Evolutionary conservation across 2,113 vertebrate species (phyloP).

Genomic region (Hemichromis elongatus): DNA sequence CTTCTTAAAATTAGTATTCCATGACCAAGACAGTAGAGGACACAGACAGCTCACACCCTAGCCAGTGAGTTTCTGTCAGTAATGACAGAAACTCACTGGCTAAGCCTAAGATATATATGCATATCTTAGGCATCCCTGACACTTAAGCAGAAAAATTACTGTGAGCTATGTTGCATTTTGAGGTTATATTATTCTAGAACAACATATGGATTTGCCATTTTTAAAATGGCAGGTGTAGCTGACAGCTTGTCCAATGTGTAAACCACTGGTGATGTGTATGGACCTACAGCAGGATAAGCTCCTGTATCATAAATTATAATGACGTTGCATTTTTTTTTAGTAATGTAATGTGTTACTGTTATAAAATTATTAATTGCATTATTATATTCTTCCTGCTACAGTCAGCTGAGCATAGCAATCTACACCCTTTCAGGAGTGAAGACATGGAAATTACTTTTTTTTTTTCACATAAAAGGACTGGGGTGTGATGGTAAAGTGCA

Average conservation of each 20-base stretch:
- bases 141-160: not conserved
- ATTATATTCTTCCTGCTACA: not conserved
- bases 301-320: not conserved
- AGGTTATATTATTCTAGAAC: not conserved
- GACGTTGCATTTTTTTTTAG: not conserved
- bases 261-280: not conserved
- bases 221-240: not conserved
- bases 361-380: not conserved
- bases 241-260: not conserved
- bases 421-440: not conserved
- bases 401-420: not conserved
- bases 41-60: not conserved
- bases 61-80: too few species aligned
- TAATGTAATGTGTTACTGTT: accelerated
- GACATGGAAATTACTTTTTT: not conserved
- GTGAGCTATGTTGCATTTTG: not conserved
- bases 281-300: not conserved
- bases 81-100: not conserved
- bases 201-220: not conserved
- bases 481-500: not conserved
- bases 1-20: not conserved
- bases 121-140: not conserved
- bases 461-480: not conserved
- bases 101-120: too few species aligned
- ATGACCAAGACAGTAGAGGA: not conserved